A percentile compares a stretch with the other conserved stretches of the same genome.
phyloP scores from a whole-genome alignment of 2,888 invertebrate species.

The Timema cristinae region DNA sequence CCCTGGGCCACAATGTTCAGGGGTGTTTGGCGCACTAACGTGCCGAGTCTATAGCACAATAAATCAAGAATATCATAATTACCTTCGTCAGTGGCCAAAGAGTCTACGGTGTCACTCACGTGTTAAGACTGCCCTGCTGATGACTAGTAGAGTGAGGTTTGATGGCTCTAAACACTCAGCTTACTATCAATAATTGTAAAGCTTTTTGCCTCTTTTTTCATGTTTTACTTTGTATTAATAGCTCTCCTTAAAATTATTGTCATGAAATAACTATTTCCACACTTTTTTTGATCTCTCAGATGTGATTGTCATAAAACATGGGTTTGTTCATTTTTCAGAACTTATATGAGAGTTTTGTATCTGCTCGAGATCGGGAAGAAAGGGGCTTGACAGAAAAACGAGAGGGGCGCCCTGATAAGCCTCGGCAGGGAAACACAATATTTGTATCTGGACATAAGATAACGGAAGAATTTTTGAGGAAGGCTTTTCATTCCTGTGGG shows the following conservation, averaged over 20 bases:
- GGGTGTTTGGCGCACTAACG: too few relatives aligned
- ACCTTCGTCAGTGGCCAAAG: too few relatives aligned
- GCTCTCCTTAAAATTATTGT: too few relatives aligned
- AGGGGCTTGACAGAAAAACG: conserved; percentile 42
- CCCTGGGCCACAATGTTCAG: too few relatives aligned
- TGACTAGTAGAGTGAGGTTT: background rate
- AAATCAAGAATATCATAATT: too few relatives aligned
- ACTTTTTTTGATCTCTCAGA: background rate
- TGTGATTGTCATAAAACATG: too few relatives aligned
- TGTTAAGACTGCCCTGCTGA: too few relatives aligned
- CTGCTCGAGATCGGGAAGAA: conserved; percentile 61
- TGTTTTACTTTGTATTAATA: too few relatives aligned
- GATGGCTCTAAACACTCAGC: background rate
- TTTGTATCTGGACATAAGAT: conserved; percentile 77
- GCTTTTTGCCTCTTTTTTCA: too few relatives aligned
- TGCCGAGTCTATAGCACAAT: too few relatives aligned
- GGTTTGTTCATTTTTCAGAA: conserved; percentile 41
- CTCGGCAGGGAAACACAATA: conserved; percentile 74
- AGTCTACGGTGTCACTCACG: too few relatives aligned
- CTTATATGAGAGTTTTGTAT: conserved; percentile 74
- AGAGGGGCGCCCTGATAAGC: conserved; percentile 51
- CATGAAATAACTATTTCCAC: background rate
- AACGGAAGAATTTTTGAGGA: conserved; percentile 72
- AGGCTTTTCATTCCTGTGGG: conserved; percentile 69
- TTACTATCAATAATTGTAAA: too few relatives aligned